Evolutionary conservation across 64 coral and sea anemone genomes (phyloP).

Genomic region (Platygyra sinensis): DNA sequence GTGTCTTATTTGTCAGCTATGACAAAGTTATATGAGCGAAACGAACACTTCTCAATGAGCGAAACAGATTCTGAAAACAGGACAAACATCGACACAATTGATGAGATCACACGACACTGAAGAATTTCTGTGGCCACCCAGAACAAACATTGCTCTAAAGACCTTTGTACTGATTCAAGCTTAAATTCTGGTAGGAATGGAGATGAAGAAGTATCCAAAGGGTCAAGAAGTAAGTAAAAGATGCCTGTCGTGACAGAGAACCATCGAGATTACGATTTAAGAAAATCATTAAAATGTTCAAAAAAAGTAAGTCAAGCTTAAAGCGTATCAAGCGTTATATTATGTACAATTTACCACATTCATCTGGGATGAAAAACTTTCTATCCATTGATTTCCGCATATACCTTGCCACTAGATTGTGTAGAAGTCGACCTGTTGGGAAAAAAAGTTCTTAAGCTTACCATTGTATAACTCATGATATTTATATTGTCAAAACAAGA

Average conservation of each 20-base stretch:
- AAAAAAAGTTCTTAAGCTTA: constrained; percentile 13
- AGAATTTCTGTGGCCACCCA: too few species aligned
- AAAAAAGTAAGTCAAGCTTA: constrained; percentile 9
- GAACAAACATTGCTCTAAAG: too few species aligned
- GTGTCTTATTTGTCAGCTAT: too few species aligned
- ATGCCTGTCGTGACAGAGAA: neutral
- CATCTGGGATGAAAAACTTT: constrained; percentile 13
- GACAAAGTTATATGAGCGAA: too few species aligned
- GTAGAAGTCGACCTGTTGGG: constrained; percentile 21
- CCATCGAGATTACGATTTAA: neutral
- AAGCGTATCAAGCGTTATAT: constrained; percentile 21
- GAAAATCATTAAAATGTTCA: constrained; percentile 31
- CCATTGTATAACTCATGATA: constrained; percentile 8
- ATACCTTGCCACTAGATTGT: constrained; percentile 20
- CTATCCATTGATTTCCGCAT: constrained; percentile 14
- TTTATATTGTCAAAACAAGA: neutral
- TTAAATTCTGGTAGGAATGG: constrained; percentile 16
- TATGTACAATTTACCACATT: constrained; percentile 21
- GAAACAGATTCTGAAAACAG: too few species aligned
- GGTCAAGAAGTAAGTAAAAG: constrained; percentile 19
- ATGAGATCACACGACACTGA: too few species aligned
- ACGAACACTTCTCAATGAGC: too few species aligned
- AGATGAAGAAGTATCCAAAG: constrained; percentile 16
- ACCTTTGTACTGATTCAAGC: too few species aligned
- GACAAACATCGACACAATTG: too few species aligned